Evolutionary conservation across 2,888 invertebrate species (phyloP).

Genomic region (Parnassius orleans): DNA sequence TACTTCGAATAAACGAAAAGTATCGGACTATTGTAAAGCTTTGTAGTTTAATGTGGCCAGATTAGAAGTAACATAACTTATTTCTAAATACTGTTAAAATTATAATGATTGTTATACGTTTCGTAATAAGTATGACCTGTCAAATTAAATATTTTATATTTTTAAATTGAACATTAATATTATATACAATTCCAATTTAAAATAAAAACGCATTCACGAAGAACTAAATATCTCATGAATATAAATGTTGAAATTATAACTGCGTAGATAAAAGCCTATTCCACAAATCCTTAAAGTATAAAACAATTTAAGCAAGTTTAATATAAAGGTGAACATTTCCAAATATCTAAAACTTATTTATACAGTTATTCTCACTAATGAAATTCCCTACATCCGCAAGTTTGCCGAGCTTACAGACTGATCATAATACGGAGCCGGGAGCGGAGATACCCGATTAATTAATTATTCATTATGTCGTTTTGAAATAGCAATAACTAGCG

Average conservation of each 20-base stretch:
- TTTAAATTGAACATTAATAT: too few relatives aligned
- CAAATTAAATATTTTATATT: too few relatives aligned
- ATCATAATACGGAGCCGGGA: constrained; percentile 18
- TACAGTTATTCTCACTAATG: constrained; percentile 11
- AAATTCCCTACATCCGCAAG: constrained; percentile 20
- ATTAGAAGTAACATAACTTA: not conserved
- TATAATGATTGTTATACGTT: too few relatives aligned
- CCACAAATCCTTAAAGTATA: not conserved
- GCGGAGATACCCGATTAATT: constrained; percentile 26
- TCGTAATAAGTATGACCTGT: too few relatives aligned
- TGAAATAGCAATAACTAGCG: constrained; percentile 17
- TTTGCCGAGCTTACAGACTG: constrained; percentile 8
- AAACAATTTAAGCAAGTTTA: too few relatives aligned
- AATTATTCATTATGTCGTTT: constrained; percentile 24
- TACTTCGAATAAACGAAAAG: constrained; percentile 23
- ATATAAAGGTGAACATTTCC: not conserved
- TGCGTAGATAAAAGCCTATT: too few relatives aligned
- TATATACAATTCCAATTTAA: too few relatives aligned
- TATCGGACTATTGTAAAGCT: constrained; percentile 21
- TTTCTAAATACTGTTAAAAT: not conserved
- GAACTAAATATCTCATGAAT: too few relatives aligned
- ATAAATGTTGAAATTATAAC: too few relatives aligned
- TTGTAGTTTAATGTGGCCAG: constrained; percentile 10
- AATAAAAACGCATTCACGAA: too few relatives aligned
- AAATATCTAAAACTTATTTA: not conserved